These are phyloP conservation scores for Ophthalmolycus amberensis DNA, from an alignment of 2,113 vertebrate genomes.

Conservation along the genomic window DNA sequence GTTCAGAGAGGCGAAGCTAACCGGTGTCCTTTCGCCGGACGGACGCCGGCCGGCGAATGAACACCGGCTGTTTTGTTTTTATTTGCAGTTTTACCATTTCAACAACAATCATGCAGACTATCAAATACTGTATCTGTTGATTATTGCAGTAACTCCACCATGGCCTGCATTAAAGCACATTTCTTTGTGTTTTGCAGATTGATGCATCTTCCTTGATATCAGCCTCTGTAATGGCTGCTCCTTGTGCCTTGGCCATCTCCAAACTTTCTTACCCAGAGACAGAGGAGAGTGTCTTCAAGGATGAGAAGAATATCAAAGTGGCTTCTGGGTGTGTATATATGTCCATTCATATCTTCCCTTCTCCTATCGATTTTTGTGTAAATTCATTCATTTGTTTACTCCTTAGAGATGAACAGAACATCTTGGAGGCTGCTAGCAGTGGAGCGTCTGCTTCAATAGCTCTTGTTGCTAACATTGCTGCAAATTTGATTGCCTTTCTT, in stretches of 20 bases:
- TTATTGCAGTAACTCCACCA: background rate
- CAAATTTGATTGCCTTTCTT: conserved; percentile 93
- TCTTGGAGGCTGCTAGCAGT: conserved; percentile 91
- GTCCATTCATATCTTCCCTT: background rate
- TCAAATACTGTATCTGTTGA: background rate
- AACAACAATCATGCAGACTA: background rate
- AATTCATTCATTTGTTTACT: background rate
- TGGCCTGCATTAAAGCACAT: background rate
- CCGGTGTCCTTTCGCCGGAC: too few relatives aligned
- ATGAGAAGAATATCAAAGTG: conserved; percentile 79
- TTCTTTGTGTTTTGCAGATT: conserved; percentile 83
- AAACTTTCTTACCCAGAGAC: conserved; percentile 94
- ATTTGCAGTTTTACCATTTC: background rate
- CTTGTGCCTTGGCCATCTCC: conserved; percentile 92
- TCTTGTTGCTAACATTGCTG: conserved; percentile 91
- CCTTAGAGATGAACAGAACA: conserved; percentile 88
- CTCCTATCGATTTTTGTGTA: background rate
- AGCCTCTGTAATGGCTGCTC: conserved; percentile 97
- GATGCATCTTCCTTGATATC: conserved; percentile 90
- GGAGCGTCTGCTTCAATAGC: conserved; percentile 89
- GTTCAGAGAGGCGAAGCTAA: too few relatives aligned
- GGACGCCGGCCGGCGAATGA: too few relatives aligned
- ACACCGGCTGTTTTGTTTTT: background rate
- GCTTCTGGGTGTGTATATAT: conserved; percentile 76
- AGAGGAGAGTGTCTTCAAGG: conserved; percentile 87